These are phyloP conservation scores for Paramuricea clavata DNA, from an alignment of 92 coral and sea anemone species.

Conservation along the genomic window DNA sequence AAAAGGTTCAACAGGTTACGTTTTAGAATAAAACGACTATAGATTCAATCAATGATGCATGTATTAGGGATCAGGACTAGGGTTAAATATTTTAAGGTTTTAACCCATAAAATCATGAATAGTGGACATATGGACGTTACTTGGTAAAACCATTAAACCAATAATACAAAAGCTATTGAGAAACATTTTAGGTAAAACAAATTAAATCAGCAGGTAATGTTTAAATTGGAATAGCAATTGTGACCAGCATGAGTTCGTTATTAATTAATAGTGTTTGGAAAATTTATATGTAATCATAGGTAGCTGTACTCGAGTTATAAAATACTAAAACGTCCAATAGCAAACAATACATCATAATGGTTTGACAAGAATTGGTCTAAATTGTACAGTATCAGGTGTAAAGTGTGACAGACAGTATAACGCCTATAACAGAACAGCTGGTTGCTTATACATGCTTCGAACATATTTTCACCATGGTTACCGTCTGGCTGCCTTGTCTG, in stretches of 20 bases:
- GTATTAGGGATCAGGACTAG: no score
- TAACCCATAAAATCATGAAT: no score
- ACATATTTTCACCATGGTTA: conserved; percentile 5
- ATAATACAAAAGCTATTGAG: neutral
- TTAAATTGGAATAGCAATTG: neutral
- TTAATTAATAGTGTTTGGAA: no score
- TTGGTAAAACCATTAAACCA: no score
- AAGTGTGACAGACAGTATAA: neutral
- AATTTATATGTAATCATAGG: no score
- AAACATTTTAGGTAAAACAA: neutral
- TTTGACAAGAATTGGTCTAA: neutral
- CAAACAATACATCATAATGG: neutral
- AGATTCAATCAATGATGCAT: no score
- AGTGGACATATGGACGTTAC: no score
- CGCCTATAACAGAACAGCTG: no score
- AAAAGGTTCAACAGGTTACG: no score
- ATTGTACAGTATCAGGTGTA: neutral
- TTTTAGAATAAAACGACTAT: no score
- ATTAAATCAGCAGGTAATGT: neutral
- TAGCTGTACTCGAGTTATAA: neutral
- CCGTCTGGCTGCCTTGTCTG: neutral
- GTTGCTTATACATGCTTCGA: no score
- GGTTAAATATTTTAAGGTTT: no score
- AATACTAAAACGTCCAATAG: neutral
- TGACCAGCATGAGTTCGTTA: neutral